phyloP scores from a whole-genome alignment of 2,113 vertebrate species.

The Crotalus horridus region DNA sequence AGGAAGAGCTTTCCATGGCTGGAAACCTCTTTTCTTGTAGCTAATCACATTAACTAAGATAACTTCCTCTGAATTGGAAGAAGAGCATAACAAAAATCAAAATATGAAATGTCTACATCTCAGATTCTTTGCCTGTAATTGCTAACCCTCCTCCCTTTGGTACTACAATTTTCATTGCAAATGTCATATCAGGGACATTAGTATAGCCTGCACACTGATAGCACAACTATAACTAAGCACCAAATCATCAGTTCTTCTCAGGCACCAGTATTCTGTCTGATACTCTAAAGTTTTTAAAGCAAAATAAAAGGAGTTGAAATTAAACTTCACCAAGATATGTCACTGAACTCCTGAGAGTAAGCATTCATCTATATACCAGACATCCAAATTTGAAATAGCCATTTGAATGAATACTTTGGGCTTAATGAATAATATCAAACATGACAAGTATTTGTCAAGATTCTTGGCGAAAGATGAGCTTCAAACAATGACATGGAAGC shows the following conservation, averaged over 20 bases:
- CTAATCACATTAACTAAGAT: not conserved
- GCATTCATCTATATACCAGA: slow-evolving; percentile 20
- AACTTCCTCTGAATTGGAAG: not conserved
- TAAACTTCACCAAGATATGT: not conserved
- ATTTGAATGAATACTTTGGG: slow-evolving; percentile 28
- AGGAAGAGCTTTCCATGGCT: not conserved
- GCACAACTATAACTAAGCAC: not conserved
- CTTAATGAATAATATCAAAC: not conserved
- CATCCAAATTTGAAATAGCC: slow-evolving; percentile 4
- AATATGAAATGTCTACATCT: not conserved
- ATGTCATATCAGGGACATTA: not conserved
- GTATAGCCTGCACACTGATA: not conserved
- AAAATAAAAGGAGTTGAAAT: slow-evolving; percentile 28
- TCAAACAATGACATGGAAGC: not conserved
- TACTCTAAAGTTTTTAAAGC: not conserved
- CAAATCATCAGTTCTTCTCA: not conserved
- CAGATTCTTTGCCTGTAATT: not conserved
- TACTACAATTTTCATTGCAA: not conserved
- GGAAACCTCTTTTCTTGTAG: not conserved
- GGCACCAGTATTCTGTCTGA: slow-evolving; percentile 23
- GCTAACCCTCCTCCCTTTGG: not conserved
- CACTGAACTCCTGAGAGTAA: not conserved
- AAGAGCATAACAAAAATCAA: not conserved
- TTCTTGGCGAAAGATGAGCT: slow-evolving; percentile 18
- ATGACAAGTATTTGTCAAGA: slow-evolving; percentile 23